phyloP scores from a whole-genome alignment of 1,140 invertebrate genomes.

The Apolygus lucorum region DNA sequence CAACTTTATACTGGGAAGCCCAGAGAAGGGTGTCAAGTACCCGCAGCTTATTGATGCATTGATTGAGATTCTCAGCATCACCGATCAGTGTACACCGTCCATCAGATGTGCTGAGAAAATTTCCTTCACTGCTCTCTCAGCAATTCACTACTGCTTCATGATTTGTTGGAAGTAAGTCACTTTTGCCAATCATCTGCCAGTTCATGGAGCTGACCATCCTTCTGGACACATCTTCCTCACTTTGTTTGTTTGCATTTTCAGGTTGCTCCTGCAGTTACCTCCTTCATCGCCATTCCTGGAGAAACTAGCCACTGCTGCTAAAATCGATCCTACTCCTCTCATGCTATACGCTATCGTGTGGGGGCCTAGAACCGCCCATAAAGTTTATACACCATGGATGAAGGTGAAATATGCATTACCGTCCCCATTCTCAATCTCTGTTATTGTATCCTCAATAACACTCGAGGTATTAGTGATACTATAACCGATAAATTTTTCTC shows the following conservation, averaged over 20 bases:
- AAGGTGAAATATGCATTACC: constrained; percentile 39
- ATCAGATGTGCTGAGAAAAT: constrained; percentile 46
- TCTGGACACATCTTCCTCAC: neutral
- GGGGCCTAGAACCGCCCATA: constrained; percentile 60
- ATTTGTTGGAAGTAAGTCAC: constrained; percentile 65
- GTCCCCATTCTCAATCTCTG: neutral
- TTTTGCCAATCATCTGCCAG: constrained; percentile 17
- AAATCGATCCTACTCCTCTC: constrained; percentile 43
- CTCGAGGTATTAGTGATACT: constrained; percentile 23
- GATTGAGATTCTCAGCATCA: constrained; percentile 63
- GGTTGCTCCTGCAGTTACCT: constrained; percentile 67
- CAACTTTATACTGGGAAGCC: constrained; percentile 83
- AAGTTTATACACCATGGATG: constrained; percentile 64
- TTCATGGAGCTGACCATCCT: neutral
- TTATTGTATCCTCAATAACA: neutral
- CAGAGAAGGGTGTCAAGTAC: constrained; percentile 78
- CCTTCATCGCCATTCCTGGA: constrained; percentile 82
- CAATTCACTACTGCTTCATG: constrained; percentile 84
- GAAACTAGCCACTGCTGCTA: constrained; percentile 54
- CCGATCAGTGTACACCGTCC: constrained; percentile 48
- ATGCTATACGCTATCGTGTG: constrained; percentile 64
- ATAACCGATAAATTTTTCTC: constrained; percentile 28
- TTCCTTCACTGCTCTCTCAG: constrained; percentile 60
- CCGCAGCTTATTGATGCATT: constrained; percentile 75
- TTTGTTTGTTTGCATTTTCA: constrained; percentile 35